Evolutionary conservation across 2,113 vertebrate species (phyloP), one percentile per base, ranked within the genome.

Genomic region (Trichomycterus rosablanca): DNA sequence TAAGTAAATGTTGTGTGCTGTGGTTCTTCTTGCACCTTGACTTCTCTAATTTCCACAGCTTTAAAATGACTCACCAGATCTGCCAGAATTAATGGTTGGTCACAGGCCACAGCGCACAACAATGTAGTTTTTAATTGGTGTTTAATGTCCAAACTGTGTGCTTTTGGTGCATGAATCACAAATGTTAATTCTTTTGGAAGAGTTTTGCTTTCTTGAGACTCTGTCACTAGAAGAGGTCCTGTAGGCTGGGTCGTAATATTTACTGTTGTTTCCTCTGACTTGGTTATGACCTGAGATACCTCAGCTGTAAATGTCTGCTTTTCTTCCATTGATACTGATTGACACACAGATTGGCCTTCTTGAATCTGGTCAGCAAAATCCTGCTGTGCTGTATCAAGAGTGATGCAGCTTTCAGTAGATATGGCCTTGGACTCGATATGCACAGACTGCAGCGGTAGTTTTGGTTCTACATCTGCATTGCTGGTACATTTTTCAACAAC

Each of bases 331-430:
- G 77, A 11, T 44, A 96, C 67, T 0, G 88, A 83, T 67, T 89
- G 83, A 16, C 79, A 80, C n/a, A 93, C 68, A 34, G 83, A 81
- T 59, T 89, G 88, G 1, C 86, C 87, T 61, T 93, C 88, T 1
- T 78, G 66, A 30, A 89, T 89, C 53, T 83, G 78, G 50, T 80
- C 74, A 14, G 88, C 88, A 73, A 85, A 86, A 66, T 91, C 88
- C 71, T 86, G 79, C 57, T 84, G 79, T 44, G 86, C 60, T 3
- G 76, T 80, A 67, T 88, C 81, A 65, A 94, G 74, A 1, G 78
- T 37, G 26, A 32, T 35, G 40, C 76, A 66, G 34, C 65, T 88
- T 73, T 92, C 89, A 14, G 87, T 81, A 2, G 83, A 59, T 1
- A 84, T 44, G 3, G 76, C 76, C 42, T 83, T 78, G 40, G 80